Evolutionary conservation across 2,797 vertebrate genomes (phyloP), one percentile per base, ranked within the genome.

Genomic region (Acanthurus lineatus): DNA sequence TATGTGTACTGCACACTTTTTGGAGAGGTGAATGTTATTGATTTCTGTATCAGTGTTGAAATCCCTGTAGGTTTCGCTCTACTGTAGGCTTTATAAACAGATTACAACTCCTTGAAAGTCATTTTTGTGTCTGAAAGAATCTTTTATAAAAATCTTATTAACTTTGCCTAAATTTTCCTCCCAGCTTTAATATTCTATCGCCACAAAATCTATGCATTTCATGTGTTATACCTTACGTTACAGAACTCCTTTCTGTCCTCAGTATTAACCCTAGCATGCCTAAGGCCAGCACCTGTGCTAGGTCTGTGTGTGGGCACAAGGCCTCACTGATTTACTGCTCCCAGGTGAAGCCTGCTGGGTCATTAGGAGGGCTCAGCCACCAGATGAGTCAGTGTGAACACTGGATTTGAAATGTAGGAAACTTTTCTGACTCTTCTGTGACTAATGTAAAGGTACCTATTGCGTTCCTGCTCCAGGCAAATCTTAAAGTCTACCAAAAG

Each of bases 301-400:
- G 61, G 17, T 66, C 28, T 85, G 65, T 64, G 70, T 77, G 69
- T 78, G 78, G 49, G 67, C 52, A 66, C 28, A 6, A 53, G 5
- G 19, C 17, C n/a, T 56, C 6, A 15, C 48, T 85, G 82, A 92
- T 89, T 84, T 90, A 89, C 78, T 52, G 64, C 74, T 73, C 38
- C 78, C 85, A 88, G 88, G 71, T 87, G 86, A 84, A 73, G 76
- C 59, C 72, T 83, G 62, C 83, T 73, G 64, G 66, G 71, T 82
- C 54, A 45, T 54, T 56, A 47, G n/a, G 54, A 65, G 17, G 19
- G 64, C 14, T 51, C 15, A 16, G 22, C 25, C 66, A 69, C 54
- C 35, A 16, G 14, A 52, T 66, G 48, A 70, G 44, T 67, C n/a
- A 9, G 19, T 9, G 20, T 64, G 28, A 74, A 25, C 19, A 0